phyloP scores from a whole-genome alignment of 2,888 invertebrate species.

The Drosophila longiperda region DNA sequence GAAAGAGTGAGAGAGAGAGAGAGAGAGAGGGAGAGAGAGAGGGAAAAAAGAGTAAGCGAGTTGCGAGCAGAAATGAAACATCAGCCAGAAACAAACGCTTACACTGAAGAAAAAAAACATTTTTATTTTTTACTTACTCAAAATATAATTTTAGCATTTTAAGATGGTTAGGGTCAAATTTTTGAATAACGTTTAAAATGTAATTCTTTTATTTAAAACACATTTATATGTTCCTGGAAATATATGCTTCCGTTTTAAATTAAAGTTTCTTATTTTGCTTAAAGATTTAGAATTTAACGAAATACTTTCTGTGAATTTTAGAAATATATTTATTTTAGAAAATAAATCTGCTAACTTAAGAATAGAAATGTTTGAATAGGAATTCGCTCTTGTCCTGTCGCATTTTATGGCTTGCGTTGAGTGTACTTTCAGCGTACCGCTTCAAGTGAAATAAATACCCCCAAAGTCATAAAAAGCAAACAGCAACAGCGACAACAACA shows the following conservation, averaged over 20 bases:
- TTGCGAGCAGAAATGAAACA: constrained; percentile 65
- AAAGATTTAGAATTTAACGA: background rate
- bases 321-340: background rate
- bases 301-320: background rate
- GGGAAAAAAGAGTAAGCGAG: constrained; percentile 1
- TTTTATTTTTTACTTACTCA: background rate
- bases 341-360: background rate
- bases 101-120: background rate
- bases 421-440: constrained; percentile 40
- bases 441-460: constrained; percentile 78
- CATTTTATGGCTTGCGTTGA: background rate
- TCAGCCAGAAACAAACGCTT: constrained; percentile 44
- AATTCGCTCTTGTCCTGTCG: background rate
- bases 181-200: background rate
- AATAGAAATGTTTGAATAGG: background rate
- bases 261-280: background rate
- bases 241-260: background rate
- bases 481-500: constrained; percentile 21
- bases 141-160: background rate
- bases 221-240: background rate
- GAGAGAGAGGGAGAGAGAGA: constrained; percentile 1
- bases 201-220: background rate
- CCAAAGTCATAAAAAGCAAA: constrained; percentile 74
- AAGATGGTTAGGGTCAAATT: background rate
- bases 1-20: constrained; percentile 9